Conservation (phyloP, 1,140 invertebrate species). For the Cydia pomonella region DNA sequence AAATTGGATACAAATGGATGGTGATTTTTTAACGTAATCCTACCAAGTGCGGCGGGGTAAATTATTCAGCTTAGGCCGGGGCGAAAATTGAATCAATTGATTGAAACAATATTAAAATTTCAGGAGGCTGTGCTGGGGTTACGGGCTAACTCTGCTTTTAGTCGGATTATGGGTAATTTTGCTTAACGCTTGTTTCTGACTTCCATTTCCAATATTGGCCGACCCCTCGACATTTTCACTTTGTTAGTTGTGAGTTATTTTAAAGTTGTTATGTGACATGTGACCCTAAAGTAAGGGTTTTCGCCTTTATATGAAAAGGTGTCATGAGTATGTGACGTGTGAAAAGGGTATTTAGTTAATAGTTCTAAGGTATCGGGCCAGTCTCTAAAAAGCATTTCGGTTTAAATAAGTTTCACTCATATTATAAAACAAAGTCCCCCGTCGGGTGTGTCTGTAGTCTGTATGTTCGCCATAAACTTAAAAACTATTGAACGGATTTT, state of each 20-base stretch:
- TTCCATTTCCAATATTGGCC: constrained; percentile 7
- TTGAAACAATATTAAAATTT: constrained; percentile 30
- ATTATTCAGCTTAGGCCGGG: constrained; percentile 52
- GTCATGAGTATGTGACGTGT: not conserved
- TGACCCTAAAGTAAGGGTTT: not conserved
- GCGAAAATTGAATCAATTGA: constrained; percentile 52
- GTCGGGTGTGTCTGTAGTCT: no score
- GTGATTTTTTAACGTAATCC: constrained; percentile 56
- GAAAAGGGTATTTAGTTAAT: not conserved
- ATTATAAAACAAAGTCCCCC: no score
- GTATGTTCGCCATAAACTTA: no score
- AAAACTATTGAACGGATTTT: no score
- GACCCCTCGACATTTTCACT: not conserved
- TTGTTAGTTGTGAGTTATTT: not conserved
- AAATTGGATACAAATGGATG: constrained; percentile 70
- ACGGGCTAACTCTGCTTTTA: constrained; percentile 20
- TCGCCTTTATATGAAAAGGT: not conserved
- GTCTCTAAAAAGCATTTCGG: no score
- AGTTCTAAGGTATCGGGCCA: no score
- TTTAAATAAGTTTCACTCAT: no score
- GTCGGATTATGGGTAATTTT: constrained; percentile 28
- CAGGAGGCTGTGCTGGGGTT: constrained; percentile 16
- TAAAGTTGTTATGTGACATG: not conserved
- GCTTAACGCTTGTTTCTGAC: constrained; percentile 3
- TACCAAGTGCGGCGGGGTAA: constrained; percentile 40